Base-by-base conservation (phyloP, 2,797 vertebrate genomes). In the Betta splendens region DNA sequence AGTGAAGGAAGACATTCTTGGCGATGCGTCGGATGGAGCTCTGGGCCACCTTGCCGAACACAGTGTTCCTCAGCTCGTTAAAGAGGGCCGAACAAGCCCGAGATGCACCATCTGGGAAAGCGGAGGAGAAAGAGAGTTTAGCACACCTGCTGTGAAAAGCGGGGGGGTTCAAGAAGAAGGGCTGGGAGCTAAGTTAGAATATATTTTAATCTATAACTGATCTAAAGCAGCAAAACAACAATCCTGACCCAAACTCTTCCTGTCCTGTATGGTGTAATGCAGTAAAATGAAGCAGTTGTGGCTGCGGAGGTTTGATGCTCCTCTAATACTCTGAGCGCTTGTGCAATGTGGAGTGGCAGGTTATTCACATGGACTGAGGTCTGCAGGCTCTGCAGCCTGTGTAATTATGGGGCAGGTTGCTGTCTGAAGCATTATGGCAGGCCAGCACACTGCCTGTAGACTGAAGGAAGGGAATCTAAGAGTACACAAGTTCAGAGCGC, bases 21-120 rank as follows among this genome's bases (percentile, higher is more conserved):
- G 97, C 97, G 62, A 99, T 98, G 77, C 97, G 94, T 46, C 97
- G 86, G 80, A 99, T 99, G 63, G 97, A 99, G 86, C 90, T 99
- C 85, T 98, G 97, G 57, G 97, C 97, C 81, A 99, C 97, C 67
- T 98, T 98, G 63, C 96, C 95, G 58, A 99, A 99, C 23, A 98
- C 94, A 10, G 93, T 96, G 74, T 98, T 99, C 86, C 97, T 91
- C 42, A 96, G 90, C 91, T 99, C 97, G 46, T 98, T 99, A 90
- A 99, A 99, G 77, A 96, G 81, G 0, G 97, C 94, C 6, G 95
- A 80, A 53, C 94, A 92, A 0, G 94, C 93, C 84, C 97, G 93
- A 12, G 97, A 98, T 22, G 81, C 79, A 17, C 97, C 97, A 85
- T 99, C 97, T 99, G 81, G 69, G 72, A 67, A 43, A 77, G 66